Base-by-base conservation (phyloP, 2,888 invertebrate genomes). In the Heterodera filipjevi region DNA sequence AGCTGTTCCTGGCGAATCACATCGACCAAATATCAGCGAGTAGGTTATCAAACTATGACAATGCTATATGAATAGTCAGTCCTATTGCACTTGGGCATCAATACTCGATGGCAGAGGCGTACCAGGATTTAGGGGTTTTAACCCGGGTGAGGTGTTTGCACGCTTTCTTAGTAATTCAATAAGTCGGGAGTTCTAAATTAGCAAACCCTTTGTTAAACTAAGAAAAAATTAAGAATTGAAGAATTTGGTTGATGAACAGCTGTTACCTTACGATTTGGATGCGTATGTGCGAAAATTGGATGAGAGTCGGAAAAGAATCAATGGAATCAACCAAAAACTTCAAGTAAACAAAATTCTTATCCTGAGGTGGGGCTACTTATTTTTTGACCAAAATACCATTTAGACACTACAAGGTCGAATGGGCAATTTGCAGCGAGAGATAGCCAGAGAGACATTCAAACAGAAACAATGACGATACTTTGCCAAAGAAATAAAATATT, bases 261-360 rank as follows among this genome's bases (percentile, higher is more conserved):
- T 76, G 33, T 71, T 80, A 49, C 86, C 86, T 2, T 83, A 79
- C 66, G 83, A 86, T 64, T 76, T 85, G 68, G 86, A 86, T 39
- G 71, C 35, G n/a, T 84, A 82, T 74, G 82, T 83, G 32, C 49
- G 82, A 59, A 86, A 86, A 72, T 76, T 85, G 77, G 86, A 87
- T 66, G 86, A 85, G 44, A 85, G 85, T n/a, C 72, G 79, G 32
- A 81, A 77, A 46, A 77, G 85, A 32, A 75, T 75, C 44, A 12
- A 27, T 14, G 68, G 79, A 22, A 44, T 59, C 46, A n/a, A 32
- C 46, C 53, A 72, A n/a, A 53, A 64, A 32, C 33, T 75, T 22
- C 75, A 74, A 49, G 78, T 39, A 64, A n/a, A n/a, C n/a, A n/a
- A 12, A n/a, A 59, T 32, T 44, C 33, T 8, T 30, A 19, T 76